Evolutionary conservation across 2,113 vertebrate species (phyloP).

Genomic region (Hippocampus mohnikei): DNA sequence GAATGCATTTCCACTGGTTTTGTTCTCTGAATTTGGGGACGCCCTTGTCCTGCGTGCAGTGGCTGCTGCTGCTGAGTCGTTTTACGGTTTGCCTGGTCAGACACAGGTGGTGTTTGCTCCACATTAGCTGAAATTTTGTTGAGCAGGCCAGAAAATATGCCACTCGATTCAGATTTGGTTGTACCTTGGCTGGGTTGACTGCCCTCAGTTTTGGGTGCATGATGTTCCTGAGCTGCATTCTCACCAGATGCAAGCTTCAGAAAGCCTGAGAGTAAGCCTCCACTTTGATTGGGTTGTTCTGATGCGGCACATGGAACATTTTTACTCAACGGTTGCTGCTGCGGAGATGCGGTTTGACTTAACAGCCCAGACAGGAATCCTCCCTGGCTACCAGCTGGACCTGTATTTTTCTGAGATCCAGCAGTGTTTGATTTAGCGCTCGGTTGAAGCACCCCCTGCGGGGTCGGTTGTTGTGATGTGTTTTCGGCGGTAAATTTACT

Average conservation of each 20-base stretch:
- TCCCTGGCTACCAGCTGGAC: constrained; percentile 53
- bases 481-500: constrained; percentile 75
- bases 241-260: constrained; percentile 77
- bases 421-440: constrained; percentile 22
- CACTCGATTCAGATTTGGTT: constrained; percentile 55
- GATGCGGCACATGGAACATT: constrained; percentile 33
- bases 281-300: constrained; percentile 55
- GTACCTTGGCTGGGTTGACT: constrained; percentile 34
- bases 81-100: constrained; percentile 31
- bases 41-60: constrained; percentile 35
- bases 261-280: constrained; percentile 67
- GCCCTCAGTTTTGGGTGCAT: constrained; percentile 23
- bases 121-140: constrained; percentile 60
- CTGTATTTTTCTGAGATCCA: constrained; percentile 31
- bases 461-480: constrained; percentile 35
- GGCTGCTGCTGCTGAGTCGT: constrained; percentile 40
- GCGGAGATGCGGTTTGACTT: constrained; percentile 44
- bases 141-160: constrained; percentile 71
- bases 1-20: constrained; percentile 62
- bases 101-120: constrained; percentile 38
- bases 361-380: constrained; percentile 65
- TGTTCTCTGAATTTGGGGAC: constrained; percentile 61
- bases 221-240: constrained; percentile 51
- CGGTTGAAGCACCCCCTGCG: constrained; percentile 39
- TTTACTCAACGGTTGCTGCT: constrained; percentile 39